Conservation (phyloP, 2,113 vertebrate species). For the Mirounga angustirostris region DNA sequence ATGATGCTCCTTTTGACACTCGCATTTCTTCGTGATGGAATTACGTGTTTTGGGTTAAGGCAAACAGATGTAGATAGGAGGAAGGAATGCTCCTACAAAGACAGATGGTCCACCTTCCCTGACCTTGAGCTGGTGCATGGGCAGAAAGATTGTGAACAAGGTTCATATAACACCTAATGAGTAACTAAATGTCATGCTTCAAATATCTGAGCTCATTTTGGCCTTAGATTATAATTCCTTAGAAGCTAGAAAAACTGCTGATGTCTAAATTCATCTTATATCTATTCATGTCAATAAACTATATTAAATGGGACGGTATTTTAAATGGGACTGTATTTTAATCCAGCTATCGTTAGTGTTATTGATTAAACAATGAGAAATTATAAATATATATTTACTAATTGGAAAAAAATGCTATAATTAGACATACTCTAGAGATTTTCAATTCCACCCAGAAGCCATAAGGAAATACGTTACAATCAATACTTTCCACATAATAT, state of each 20-base stretch:
- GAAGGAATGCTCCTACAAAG: background rate
- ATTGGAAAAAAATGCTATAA: background rate
- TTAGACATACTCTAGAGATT: background rate
- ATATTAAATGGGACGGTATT: background rate
- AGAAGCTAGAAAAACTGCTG: slow-evolving; percentile 38
- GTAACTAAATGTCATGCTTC: slow-evolving; percentile 11
- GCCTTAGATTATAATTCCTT: slow-evolving; percentile 44
- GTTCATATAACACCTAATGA: background rate
- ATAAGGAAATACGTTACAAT: background rate
- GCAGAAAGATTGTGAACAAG: slow-evolving; percentile 34
- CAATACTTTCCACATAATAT: background rate
- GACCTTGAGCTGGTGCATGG: background rate
- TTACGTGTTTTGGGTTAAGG: background rate
- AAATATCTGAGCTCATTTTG: slow-evolving; percentile 35
- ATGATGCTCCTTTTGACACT: slow-evolving; percentile 25
- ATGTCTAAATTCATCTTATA: slow-evolving; percentile 50
- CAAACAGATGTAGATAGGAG: slow-evolving; percentile 20
- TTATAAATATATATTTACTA: slow-evolving; percentile 7
- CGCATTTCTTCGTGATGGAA: slow-evolving; percentile 35
- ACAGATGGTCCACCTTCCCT: background rate
- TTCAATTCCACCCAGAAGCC: background rate
- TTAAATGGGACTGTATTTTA: slow-evolving; percentile 41
- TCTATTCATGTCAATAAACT: slow-evolving; percentile 65
- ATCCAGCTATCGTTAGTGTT: slow-evolving; percentile 23
- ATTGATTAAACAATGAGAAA: slow-evolving; percentile 31